Evolutionary conservation across 2,888 invertebrate species (phyloP), one percentile per base, ranked within the genome.

Genomic region (Aleiodes testaceus): DNA sequence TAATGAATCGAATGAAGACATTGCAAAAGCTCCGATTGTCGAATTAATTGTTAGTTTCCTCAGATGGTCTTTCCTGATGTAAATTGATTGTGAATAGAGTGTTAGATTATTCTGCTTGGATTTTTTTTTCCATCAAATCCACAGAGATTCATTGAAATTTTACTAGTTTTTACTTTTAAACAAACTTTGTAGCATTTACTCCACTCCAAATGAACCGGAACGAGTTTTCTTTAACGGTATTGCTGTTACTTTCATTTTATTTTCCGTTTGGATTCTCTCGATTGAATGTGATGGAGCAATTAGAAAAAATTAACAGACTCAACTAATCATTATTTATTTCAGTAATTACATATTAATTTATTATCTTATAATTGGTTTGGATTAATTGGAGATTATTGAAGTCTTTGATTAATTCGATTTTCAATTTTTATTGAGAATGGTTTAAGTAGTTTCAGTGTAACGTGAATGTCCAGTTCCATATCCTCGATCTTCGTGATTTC

Each of bases 401-500:
- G 61, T 2, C 5, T 2, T 5, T 26, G 26, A 26, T 26, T 26
- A 26, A 26, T 26, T 26, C 26, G 26, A 26, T 26, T 76, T 30
- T 76, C 73, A 55, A 80, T 79, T 70, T 73, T 74, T 12, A 81
- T 5, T 1, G 64, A 76, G 11, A 81, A 70, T 1, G 78, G 77
- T 2, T 72, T 52, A 0, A 70, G 72, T 1, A 79, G 73, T 12
- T 79, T 77, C 5, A 80, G 18, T 61, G 77, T 65, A 1, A 79
- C n/a, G 16, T 80, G 77, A 6, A 70, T 61, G 59, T 80, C 80
- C 14, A 79, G 66, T 72, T 78, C 72, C 0, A 80, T 76, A 14
- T 79, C 69, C 44, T 66, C 45, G 26, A 80, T 75, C 1, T 69
- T 16, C 5, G 74, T 9, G 0, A 69, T 18, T n/a, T 76, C 66